phyloP scores from a whole-genome alignment of 1,140 invertebrate genomes.

The Drosophila sucinea region DNA sequence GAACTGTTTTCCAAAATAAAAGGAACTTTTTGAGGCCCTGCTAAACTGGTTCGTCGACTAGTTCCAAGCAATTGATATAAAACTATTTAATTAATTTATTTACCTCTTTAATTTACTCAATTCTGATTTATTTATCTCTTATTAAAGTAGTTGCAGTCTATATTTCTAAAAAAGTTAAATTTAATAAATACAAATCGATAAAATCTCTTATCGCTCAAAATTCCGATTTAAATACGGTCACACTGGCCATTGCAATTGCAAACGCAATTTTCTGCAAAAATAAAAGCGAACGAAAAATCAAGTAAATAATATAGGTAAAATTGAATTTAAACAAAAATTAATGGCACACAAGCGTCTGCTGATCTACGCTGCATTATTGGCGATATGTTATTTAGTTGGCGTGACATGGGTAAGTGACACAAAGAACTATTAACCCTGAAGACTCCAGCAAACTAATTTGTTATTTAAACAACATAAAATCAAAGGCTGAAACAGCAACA shows the following conservation, averaged over 20 bases:
- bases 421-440: constrained; percentile 5
- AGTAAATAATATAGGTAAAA: constrained; percentile 58
- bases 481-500: constrained; percentile 71
- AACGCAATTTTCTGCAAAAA: constrained; percentile 35
- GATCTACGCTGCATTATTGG: constrained; percentile 67
- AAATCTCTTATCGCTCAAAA: no score
- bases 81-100: no score
- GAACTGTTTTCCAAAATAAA: neutral
- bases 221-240: constrained; percentile 5
- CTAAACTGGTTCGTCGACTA: neutral
- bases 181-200: no score
- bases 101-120: no score
- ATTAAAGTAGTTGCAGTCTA: no score
- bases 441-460: constrained; percentile 25
- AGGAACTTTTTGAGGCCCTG: neutral
- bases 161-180: no score
- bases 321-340: constrained; percentile 75
- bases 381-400: constrained; percentile 82
- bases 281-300: constrained; percentile 5
- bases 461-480: constrained; percentile 12
- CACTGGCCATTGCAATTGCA: constrained; percentile 35
- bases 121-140: no score
- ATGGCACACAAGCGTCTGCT: constrained; percentile 78
- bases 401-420: constrained; percentile 75
- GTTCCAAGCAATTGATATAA: neutral